Base-by-base conservation (phyloP, 2,797 vertebrate species). In the Sciaenops ocellatus region DNA sequence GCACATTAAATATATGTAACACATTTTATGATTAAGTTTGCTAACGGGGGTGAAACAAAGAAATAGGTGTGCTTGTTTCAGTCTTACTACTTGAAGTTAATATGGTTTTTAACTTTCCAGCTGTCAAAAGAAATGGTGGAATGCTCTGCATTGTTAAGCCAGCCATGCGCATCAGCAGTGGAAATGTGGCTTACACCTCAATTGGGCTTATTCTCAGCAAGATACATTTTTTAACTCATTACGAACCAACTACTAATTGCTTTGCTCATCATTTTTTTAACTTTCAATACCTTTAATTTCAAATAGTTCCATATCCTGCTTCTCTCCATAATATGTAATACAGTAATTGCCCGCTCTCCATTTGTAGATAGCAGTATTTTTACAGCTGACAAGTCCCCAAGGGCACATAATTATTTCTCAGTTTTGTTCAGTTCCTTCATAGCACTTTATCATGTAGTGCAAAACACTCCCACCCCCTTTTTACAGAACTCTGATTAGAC, bases 321-420 rank as follows among this genome's bases (percentile, higher is more conserved):
- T 78, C 67, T 67, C 67, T 46, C 18, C 17, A 64, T 70, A 86
- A 83, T 84, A 73, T 87, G 82, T 79, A 83, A 79, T 76, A 68
- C 73, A 85, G 78, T 93, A 90, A 93, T 93, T 93, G 80, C 83
- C 77, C 30, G 11, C 80, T 82, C 84, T 88, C 67, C 71, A 76
- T 89, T 91, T 91, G 78, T 67, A 91, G 89, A 91, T 84, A 81
- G 84, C 44, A 72, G 76, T 82, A 72, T 90, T 89, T 91, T 89
- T 86, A 71, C 82, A 67, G 83, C 84, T 89, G 89, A 89, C 86
- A 88, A 78, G 62, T 92, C 90, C 87, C 89, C 75, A 69, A 87
- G 85, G 92, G 87, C 82, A 77, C 81, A 76, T 87, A 87, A 93
- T 92, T 92, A 92, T 92, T 91, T 86, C 85, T 90, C 77, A 79